phyloP scores from a whole-genome alignment of 2,113 vertebrate species.

The Isurus oxyrinchus region DNA sequence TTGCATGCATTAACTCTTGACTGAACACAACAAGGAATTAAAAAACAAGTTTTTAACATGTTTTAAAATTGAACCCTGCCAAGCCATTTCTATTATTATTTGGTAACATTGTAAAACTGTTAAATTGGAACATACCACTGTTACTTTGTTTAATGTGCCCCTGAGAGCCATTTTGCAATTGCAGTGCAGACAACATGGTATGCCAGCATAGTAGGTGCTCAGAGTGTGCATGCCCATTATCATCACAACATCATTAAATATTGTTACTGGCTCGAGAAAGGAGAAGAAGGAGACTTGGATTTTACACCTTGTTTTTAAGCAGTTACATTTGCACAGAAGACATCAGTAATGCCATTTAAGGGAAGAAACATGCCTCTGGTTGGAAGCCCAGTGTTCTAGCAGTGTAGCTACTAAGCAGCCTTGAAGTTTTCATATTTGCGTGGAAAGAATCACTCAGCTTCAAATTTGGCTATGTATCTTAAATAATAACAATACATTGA shows the following conservation, averaged over 20 bases:
- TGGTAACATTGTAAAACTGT: neutral
- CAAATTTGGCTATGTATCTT: neutral
- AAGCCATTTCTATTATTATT: neutral
- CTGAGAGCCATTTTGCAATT: neutral
- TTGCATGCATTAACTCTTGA: neutral
- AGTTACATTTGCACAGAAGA: neutral
- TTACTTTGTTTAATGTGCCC: neutral
- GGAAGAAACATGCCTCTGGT: neutral
- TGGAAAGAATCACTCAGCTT: neutral
- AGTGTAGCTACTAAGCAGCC: neutral
- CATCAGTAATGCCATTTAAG: neutral
- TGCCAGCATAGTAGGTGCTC: neutral
- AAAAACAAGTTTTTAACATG: neutral
- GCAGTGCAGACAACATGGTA: neutral
- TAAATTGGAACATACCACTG: neutral
- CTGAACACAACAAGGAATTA: neutral
- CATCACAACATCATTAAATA: neutral
- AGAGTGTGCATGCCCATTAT: neutral
- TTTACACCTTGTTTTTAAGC: neutral
- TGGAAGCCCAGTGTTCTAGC: neutral
- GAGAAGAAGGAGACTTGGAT: neutral
- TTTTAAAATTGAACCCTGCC: neutral
- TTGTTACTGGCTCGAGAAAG: neutral
- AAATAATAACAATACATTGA: conserved; percentile 14
- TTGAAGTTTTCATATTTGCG: neutral